Percentiles rank a stretch among this genome's conserved stretches.
phyloP scores from a whole-genome alignment of 2,797 vertebrate species.

The Bovichtus variegatus region DNA sequence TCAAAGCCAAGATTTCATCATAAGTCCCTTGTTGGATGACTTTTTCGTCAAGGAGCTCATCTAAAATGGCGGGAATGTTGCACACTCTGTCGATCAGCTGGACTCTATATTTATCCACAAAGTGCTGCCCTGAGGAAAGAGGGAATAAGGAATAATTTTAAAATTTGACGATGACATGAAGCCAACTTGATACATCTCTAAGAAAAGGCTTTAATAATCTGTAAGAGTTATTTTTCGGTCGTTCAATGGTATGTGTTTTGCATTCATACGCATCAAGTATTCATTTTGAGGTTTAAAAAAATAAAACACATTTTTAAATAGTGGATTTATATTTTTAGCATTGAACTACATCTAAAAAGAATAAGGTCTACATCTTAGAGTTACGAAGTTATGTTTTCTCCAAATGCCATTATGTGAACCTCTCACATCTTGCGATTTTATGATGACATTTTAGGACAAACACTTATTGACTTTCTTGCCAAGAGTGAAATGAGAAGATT shows the following conservation, averaged over 20 bases:
- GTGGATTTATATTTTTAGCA: background rate
- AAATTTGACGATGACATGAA: background rate
- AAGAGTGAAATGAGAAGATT: background rate
- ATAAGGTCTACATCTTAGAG: background rate
- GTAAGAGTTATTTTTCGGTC: background rate
- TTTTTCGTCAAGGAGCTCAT: constrained; percentile 15
- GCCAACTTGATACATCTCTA: background rate
- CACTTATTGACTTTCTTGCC: background rate
- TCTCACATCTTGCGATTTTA: background rate
- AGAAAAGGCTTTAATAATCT: background rate
- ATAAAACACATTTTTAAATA: too few relatives aligned
- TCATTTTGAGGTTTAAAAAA: too few relatives aligned
- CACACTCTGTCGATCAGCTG: background rate
- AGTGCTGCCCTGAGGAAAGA: constrained; percentile 22
- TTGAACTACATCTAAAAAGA: background rate
- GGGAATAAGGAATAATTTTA: background rate
- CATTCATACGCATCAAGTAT: too few relatives aligned
- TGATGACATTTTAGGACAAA: background rate
- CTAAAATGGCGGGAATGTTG: constrained; percentile 46
- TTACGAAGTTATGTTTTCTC: background rate
- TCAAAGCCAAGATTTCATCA: background rate
- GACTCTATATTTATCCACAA: constrained; percentile 44
- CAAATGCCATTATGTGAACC: background rate
- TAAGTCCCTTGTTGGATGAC: constrained; percentile 41
- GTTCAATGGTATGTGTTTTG: background rate